Conservation (phyloP, 30 jellyfish, hydroid and myxozoan genomes). For the Clytia hemisphaerica region DNA sequence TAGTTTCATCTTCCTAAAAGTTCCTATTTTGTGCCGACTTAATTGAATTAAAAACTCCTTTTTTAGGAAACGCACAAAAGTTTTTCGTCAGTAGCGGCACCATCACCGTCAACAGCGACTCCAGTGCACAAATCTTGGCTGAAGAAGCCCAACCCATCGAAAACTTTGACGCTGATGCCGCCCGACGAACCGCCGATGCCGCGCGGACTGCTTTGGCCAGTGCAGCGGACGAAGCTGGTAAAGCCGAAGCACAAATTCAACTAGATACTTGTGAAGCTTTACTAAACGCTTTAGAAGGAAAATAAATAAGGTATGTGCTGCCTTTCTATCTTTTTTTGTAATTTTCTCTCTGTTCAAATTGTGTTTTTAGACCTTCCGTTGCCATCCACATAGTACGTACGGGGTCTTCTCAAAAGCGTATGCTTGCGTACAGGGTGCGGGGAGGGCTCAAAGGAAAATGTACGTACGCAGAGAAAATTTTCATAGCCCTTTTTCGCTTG, state of each 20-base stretch:
- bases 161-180: slow-evolving; percentile 63
- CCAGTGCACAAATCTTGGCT: slow-evolving; percentile 89
- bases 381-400: no score
- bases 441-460: no score
- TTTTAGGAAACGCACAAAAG: slow-evolving; percentile 55
- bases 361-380: no score
- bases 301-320: not conserved
- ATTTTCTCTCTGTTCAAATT: no score
- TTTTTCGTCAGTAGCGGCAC: slow-evolving; percentile 96
- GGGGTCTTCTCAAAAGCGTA: no score
- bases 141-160: slow-evolving; percentile 88
- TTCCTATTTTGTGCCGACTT: no score
- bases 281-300: slow-evolving; percentile 57
- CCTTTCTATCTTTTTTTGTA: no score
- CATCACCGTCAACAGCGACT: slow-evolving; percentile 78
- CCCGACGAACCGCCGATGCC: slow-evolving; percentile 69
- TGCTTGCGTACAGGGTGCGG: no score
- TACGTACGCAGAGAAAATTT: no score
- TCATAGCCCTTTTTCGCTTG: no score
- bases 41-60: no score
- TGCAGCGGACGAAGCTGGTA: slow-evolving; percentile 51
- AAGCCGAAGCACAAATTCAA: slow-evolving; percentile 63
- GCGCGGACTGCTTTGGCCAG: slow-evolving; percentile 65
- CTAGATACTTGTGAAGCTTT: slow-evolving; percentile 77
- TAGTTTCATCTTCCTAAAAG: no score